phyloP scores from a whole-genome alignment of 2,797 vertebrate species.

The Cyclura pinguis region DNA sequence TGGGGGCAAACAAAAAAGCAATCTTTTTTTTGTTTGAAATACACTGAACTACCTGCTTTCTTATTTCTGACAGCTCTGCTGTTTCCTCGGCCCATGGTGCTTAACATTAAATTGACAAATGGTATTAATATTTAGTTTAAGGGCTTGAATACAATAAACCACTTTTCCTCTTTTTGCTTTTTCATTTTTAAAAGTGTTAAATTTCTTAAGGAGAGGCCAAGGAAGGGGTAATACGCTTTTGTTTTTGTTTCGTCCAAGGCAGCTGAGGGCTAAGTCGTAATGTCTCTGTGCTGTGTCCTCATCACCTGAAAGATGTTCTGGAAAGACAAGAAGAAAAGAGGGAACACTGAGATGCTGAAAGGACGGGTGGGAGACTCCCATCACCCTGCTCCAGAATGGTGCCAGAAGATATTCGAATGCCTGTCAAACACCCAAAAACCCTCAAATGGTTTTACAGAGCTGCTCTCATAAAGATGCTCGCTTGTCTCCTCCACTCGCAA shows the following conservation, averaged over 20 bases:
- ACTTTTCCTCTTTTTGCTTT: constrained; percentile 12
- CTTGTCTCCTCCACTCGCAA: background rate
- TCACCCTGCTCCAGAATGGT: too few species aligned
- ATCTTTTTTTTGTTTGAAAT: background rate
- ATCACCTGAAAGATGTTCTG: constrained; percentile 98
- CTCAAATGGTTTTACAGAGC: background rate
- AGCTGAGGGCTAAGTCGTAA: constrained; percentile 85
- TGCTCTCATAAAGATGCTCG: background rate
- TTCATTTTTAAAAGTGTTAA: constrained; percentile 72
- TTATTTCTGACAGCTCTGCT: background rate
- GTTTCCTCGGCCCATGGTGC: constrained; percentile 26
- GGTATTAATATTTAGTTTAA: constrained; percentile 74
- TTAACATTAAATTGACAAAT: constrained; percentile 61
- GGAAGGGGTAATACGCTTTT: constrained; percentile 15
- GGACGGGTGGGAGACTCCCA: background rate
- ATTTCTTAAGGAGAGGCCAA: constrained; percentile 14
- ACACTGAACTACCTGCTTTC: background rate
- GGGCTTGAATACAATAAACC: constrained; percentile 72
- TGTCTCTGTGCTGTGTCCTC: constrained; percentile 91
- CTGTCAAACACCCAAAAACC: background rate
- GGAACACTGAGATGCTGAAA: background rate
- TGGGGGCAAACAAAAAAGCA: background rate
- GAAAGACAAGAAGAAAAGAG: constrained; percentile 68
- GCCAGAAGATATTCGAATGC: too few species aligned
- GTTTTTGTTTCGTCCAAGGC: background rate